Base-by-base conservation (phyloP, 2,797 vertebrate species). In the Propithecus perrieri region DNA sequence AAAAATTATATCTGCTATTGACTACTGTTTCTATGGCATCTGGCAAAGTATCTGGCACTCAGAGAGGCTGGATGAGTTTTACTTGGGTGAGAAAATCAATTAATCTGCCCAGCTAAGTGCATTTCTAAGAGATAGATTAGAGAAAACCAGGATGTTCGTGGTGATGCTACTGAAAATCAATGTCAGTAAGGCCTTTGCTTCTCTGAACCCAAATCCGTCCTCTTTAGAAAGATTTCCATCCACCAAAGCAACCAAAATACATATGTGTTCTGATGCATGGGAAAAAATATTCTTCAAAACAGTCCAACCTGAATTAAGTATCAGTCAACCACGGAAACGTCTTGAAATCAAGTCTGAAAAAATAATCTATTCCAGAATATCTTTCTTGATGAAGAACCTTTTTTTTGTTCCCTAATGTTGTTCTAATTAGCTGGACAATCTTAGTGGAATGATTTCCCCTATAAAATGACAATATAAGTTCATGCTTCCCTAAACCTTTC, bases 371-470 rank as follows among this genome's bases (percentile, higher is more conserved):
- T 83, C 59, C 38, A 2, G 22, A 90, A 72, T 35, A 93, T 38
- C 74, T 90, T 80, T 92, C 81, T 80, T 95, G 22, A 65, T 89
- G 46, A 57, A 91, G 92, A 92, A 63, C 41, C 14, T 4, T 48
- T 76, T 69, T 94, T 94, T 97, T 18, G 63, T 89, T 95, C 85
- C 94, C 33, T 94, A 76, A 85, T 97, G 84, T 97, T 71, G 38
- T 96, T 97, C 72, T 89, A 78, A 85, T 96, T 83, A 97, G 11
- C 69, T 71, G 85, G 63, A 89, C 38, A 33, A 85, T 80, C 8
- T n/a, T 96, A 92, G 41, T 7, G n/a, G 17, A 75, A 41, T 75
- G 61, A 22, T 76, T 97, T 89, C 67, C 48, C 46, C 18, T 96
- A 1, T 5, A 55, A 90, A 69, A 85, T 96, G 84, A 92, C 26